Conservation (phyloP, 2,888 invertebrate species). For the Ichneumoninae sp. region DNA sequence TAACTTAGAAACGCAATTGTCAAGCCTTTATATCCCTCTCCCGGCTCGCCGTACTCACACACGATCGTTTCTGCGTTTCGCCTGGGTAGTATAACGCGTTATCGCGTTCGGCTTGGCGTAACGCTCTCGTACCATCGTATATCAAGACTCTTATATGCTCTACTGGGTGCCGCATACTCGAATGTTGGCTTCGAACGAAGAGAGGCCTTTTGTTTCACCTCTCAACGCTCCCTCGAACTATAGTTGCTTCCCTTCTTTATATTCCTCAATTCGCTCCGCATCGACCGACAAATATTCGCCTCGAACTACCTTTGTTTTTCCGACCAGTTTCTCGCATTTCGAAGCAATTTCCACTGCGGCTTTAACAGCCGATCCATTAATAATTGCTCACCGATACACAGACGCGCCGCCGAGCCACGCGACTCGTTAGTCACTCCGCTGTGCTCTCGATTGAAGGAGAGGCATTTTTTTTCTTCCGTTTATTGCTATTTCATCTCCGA, state of each 20-base stretch:
- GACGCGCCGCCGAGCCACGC: background rate
- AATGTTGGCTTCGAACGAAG: slow-evolving; percentile 27
- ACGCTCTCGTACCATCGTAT: slow-evolving; percentile 38
- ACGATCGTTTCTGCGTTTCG: slow-evolving; percentile 22
- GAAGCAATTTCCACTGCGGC: slow-evolving; percentile 64
- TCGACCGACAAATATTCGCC: slow-evolving; percentile 11
- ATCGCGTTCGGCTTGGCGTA: slow-evolving; percentile 50
- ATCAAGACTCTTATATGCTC: slow-evolving; percentile 40
- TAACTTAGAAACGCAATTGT: slow-evolving; percentile 74
- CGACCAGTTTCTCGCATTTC: slow-evolving; percentile 74
- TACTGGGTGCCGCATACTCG: slow-evolving; percentile 24
- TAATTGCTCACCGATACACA: background rate
- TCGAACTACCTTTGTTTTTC: slow-evolving; percentile 76
- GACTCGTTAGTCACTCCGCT: slow-evolving; percentile 14
- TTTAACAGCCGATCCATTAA: slow-evolving; percentile 29
- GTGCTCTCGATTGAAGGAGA: background rate
- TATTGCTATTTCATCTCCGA: slow-evolving; percentile 17
- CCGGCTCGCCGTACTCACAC: background rate
- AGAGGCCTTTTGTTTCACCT: slow-evolving; percentile 57
- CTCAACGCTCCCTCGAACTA: slow-evolving; percentile 2
- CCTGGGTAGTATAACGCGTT: slow-evolving; percentile 34
- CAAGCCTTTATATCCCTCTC: slow-evolving; percentile 55
- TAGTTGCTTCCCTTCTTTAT: slow-evolving; percentile 28
- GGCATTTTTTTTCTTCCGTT: slow-evolving; percentile 4
- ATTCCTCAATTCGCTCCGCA: slow-evolving; percentile 17